These are phyloP conservation scores for Bilobella aurantiaca DNA, from an alignment of 1,140 invertebrate genomes.

Conservation along the genomic window DNA sequence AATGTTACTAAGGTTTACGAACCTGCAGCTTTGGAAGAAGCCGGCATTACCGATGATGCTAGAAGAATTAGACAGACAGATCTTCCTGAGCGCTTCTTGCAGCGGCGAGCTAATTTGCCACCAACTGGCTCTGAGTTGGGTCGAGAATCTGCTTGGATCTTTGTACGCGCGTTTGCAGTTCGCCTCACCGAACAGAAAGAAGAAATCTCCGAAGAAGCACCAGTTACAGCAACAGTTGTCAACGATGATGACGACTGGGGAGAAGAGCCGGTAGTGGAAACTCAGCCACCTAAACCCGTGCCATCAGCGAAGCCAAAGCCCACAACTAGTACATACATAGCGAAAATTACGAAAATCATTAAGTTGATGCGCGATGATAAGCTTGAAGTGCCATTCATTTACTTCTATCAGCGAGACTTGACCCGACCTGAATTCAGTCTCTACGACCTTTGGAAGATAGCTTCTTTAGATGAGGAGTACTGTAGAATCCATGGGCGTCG, in stretches of 20 bases:
- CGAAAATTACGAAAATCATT: constrained; percentile 85
- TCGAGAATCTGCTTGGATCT: neutral
- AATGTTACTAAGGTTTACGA: constrained; percentile 66
- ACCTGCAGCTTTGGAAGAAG: constrained; percentile 89
- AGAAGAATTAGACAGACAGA: constrained; percentile 83
- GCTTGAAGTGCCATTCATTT: constrained; percentile 94
- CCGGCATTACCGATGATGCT: constrained; percentile 87
- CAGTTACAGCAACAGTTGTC: neutral
- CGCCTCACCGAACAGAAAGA: neutral
- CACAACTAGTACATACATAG: too few species aligned
- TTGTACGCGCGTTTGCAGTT: neutral
- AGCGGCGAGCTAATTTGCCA: constrained; percentile 73
- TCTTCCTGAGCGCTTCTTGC: constrained; percentile 83
- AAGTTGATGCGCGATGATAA: constrained; percentile 93
- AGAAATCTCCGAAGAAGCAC: neutral
- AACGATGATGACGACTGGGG: neutral
- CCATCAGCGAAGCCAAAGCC: too few species aligned
- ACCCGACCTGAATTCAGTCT: constrained; percentile 87
- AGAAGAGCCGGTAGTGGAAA: neutral
- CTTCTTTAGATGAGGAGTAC: constrained; percentile 88
- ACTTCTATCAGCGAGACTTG: constrained; percentile 97
- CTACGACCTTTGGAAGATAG: constrained; percentile 94
- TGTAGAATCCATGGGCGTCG: constrained; percentile 82
- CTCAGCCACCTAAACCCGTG: too few species aligned
- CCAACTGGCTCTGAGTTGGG: neutral